Evolutionary conservation across 2,888 invertebrate species (phyloP).

Genomic region (Amblyjoppa proteus): DNA sequence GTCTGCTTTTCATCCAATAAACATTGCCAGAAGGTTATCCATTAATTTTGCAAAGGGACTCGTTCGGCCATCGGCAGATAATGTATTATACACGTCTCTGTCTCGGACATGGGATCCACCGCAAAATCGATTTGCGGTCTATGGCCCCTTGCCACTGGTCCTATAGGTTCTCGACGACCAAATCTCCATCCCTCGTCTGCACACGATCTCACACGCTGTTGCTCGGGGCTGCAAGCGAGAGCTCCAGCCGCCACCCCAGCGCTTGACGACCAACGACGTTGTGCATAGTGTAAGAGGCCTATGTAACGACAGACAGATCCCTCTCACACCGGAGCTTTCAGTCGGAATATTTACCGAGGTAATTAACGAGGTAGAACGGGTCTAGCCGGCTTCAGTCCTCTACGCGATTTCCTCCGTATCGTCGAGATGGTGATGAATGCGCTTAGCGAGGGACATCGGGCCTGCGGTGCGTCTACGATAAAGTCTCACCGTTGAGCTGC

Average conservation of each 20-base stretch:
- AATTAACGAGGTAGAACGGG: constrained; percentile 68
- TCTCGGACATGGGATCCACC: constrained; percentile 61
- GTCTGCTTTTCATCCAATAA: too few species aligned
- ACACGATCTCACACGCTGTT: constrained; percentile 51
- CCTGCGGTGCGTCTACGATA: constrained; percentile 11
- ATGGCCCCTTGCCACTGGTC: constrained; percentile 22
- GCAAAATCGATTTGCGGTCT: constrained; percentile 64
- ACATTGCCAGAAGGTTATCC: not conserved
- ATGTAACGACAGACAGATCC: constrained; percentile 58
- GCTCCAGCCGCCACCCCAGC: constrained; percentile 33
- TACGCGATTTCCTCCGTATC: constrained; percentile 41
- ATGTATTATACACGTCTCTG: constrained; percentile 57
- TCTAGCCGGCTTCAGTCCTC: constrained; percentile 19
- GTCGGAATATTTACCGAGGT: constrained; percentile 70
- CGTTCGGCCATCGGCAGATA: constrained; percentile 34
- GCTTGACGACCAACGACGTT: constrained; percentile 43
- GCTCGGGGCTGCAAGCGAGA: constrained; percentile 34
- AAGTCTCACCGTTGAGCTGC: constrained; percentile 3
- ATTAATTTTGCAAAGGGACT: not conserved
- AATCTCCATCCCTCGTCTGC: constrained; percentile 45
- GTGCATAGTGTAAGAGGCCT: constrained; percentile 40
- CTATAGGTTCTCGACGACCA: constrained; percentile 43
- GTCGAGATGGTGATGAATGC: constrained; percentile 35
- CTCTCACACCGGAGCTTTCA: constrained; percentile 44
- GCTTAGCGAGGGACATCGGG: constrained; percentile 6